phyloP scores from a whole-genome alignment of 2,888 invertebrate species.

The Acleris holmiana region DNA sequence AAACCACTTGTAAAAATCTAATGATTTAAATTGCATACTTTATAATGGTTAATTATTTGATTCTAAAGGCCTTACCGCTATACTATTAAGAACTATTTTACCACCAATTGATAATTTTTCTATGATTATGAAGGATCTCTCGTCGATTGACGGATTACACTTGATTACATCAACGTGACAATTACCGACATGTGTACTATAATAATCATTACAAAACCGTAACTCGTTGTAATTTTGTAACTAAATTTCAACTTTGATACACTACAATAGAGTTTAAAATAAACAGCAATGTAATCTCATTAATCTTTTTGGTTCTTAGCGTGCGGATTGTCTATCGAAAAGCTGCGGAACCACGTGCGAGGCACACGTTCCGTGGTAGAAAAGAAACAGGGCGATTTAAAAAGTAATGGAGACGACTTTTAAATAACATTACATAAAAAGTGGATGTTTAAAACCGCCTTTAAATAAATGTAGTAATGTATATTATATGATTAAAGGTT shows the following conservation, averaged over 20 bases:
- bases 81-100: not conserved
- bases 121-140: constrained; percentile 19
- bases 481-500: too few relatives aligned
- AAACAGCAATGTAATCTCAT: not conserved
- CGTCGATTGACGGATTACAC: constrained; percentile 28
- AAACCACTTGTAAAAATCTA: too few relatives aligned
- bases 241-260: not conserved
- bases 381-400: constrained; percentile 41
- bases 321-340: constrained; percentile 43
- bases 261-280: not conserved
- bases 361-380: constrained; percentile 65
- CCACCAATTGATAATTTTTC: not conserved
- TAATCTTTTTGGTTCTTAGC: not conserved
- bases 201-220: not conserved
- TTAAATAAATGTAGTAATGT: too few relatives aligned
- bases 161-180: constrained; percentile 30
- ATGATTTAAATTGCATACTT: too few relatives aligned
- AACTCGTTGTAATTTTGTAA: not conserved
- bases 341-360: constrained; percentile 72
- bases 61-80: not conserved
- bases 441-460: too few relatives aligned
- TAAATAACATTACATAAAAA: not conserved
- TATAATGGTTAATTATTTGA: too few relatives aligned
- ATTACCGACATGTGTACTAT: constrained; percentile 46
- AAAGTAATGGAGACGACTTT: constrained; percentile 52